Evolutionary conservation across 2,797 vertebrate genomes (phyloP).

Genomic region (Dicrostonyx torquatus): DNA sequence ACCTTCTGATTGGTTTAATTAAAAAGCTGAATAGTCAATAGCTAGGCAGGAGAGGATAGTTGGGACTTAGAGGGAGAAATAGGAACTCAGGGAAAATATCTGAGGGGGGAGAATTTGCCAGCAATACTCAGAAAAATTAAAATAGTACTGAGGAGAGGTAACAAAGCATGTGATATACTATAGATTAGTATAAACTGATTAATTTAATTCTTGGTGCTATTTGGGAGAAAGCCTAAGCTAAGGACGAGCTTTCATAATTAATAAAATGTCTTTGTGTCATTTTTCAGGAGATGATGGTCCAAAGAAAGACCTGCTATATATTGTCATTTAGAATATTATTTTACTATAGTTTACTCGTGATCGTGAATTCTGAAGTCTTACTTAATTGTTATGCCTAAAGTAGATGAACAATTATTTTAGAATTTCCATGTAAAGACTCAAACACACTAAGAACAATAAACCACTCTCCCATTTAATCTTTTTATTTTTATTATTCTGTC

Average conservation of each 20-base stretch:
- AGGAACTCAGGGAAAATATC: not conserved
- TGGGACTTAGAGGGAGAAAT: not conserved
- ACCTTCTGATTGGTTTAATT: not conserved
- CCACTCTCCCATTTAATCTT: not conserved
- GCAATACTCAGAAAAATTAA: not conserved
- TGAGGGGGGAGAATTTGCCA: not conserved
- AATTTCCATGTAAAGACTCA: not conserved
- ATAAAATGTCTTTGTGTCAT: not conserved
- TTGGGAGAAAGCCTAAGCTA: not conserved
- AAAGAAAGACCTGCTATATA: not conserved
- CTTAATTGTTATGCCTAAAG: not conserved
- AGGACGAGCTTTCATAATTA: not conserved
- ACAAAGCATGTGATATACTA: not conserved
- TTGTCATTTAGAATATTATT: not conserved
- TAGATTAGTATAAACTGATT: not conserved
- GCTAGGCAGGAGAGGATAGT: not conserved
- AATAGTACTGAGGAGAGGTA: not conserved
- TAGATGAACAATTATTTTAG: not conserved
- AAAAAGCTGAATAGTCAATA: not conserved
- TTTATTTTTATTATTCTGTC: not conserved
- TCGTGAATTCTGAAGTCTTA: not conserved
- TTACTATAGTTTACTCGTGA: not conserved
- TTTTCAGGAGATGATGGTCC: not conserved
- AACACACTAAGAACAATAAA: not conserved
- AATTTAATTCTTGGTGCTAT: not conserved